A percentile compares a stretch with the other conserved stretches of the same genome.
Conservation (phyloP, 2,888 invertebrate species). For the Phytoseiulus persimilis region DNA sequence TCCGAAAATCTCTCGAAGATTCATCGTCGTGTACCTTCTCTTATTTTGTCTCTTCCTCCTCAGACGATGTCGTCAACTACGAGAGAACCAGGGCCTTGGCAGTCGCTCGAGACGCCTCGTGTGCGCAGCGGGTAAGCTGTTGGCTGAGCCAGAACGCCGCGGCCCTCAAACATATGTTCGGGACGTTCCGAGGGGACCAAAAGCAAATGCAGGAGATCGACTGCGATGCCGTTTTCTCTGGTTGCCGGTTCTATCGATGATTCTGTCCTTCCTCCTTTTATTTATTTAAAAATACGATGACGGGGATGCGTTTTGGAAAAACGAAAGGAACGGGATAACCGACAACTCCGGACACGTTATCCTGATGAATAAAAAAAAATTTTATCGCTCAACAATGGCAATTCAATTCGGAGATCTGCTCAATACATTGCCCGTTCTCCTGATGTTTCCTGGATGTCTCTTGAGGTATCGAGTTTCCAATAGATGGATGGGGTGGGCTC, state of each 20-base stretch:
- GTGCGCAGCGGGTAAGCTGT: not conserved
- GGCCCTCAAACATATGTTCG: not conserved
- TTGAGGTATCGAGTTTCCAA: no score
- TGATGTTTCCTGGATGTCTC: no score
- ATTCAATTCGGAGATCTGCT: no score
- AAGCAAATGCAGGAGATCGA: not conserved
- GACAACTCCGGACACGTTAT: no score
- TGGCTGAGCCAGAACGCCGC: not conserved
- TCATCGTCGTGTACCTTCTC: no score
- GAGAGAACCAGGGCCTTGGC: not conserved
- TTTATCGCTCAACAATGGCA: no score
- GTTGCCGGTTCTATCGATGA: not conserved
- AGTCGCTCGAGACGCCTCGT: constrained; percentile 20
- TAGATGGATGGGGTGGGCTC: no score
- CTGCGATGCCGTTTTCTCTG: not conserved
- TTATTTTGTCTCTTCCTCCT: not conserved
- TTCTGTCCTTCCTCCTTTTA: not conserved
- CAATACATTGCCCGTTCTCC: no score
- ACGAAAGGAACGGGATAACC: no score
- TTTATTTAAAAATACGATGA: not conserved
- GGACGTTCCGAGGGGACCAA: not conserved
- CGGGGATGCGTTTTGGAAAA: no score
- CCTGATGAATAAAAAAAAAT: no score
- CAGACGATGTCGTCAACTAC: constrained; percentile 20
- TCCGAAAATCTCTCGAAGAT: no score